phyloP scores from a whole-genome alignment of 1,140 invertebrate genomes.

The Drosophila ercepeae region DNA sequence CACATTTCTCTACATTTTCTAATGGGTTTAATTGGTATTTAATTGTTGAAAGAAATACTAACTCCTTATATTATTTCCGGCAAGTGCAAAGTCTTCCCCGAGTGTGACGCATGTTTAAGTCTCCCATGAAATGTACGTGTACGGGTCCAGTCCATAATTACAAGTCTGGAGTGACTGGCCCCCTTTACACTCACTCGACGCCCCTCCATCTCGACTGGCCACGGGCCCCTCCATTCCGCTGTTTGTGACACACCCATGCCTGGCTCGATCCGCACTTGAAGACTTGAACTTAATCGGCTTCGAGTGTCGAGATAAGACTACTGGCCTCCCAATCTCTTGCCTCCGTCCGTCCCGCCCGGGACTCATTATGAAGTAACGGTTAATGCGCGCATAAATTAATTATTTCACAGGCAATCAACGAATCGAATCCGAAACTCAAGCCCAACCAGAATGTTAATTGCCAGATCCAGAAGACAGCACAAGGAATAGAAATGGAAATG shows the following conservation, averaged over 20 bases:
- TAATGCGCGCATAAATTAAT: constrained; percentile 80
- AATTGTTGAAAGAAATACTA: not conserved
- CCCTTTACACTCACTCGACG: not conserved
- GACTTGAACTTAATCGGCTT: constrained; percentile 67
- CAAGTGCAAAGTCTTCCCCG: not conserved
- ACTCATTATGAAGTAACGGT: constrained; percentile 75
- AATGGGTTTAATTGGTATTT: not conserved
- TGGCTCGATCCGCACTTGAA: constrained; percentile 49
- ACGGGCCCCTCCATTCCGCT: not conserved
- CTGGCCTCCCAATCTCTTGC: not conserved
- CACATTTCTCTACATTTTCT: not conserved
- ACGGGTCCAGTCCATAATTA: constrained; percentile 53
- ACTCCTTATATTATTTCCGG: not conserved
- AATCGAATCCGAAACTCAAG: constrained; percentile 4
- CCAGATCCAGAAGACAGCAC: constrained; percentile 8
- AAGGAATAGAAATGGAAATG: constrained; percentile 39
- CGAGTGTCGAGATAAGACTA: constrained; percentile 52
- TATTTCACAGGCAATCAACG: constrained; percentile 63
- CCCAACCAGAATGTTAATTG: constrained; percentile 38
- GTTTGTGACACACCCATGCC: constrained; percentile 23
- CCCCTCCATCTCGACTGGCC: not conserved
- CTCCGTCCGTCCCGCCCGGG: constrained; percentile 5
- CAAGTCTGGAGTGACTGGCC: constrained; percentile 22
- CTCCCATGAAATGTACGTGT: constrained; percentile 3
- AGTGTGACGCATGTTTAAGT: not conserved